These are phyloP conservation scores for Perca flavescens DNA, from an alignment of 2,113 vertebrate genomes.

Conservation along the genomic window DNA sequence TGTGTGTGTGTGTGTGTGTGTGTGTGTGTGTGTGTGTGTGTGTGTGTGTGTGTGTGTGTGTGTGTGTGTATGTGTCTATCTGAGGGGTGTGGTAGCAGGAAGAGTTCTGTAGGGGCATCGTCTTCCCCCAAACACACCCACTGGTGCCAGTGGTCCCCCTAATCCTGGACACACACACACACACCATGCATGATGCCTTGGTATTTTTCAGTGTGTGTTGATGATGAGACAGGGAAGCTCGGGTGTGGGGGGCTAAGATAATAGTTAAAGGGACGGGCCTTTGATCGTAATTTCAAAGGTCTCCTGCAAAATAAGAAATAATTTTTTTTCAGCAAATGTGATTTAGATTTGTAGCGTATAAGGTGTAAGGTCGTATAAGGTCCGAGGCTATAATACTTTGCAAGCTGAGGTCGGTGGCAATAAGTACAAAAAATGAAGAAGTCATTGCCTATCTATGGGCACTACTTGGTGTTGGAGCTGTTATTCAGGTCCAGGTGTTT, in stretches of 20 bases:
- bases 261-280: background rate
- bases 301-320: background rate
- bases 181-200: conserved; percentile 9
- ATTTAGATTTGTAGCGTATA: background rate
- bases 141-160: conserved; percentile 9
- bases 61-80: conserved; percentile 18
- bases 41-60: conserved; percentile 14
- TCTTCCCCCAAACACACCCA: conserved; percentile 8
- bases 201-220: conserved; percentile 15
- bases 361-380: background rate
- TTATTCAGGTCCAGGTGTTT: background rate
- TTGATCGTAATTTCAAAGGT: background rate
- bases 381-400: background rate
- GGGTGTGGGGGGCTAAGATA: background rate
- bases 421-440: background rate
- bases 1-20: conserved; percentile 19
- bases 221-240: background rate
- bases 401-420: background rate
- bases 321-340: background rate
- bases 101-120: conserved; percentile 19
- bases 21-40: conserved; percentile 11
- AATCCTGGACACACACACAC: conserved; percentile 52
- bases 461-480: background rate
- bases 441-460: background rate
- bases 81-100: conserved; percentile 32